Conservation (phyloP, 1,140 invertebrate species). For the Akabosia matsudoensis region DNA sequence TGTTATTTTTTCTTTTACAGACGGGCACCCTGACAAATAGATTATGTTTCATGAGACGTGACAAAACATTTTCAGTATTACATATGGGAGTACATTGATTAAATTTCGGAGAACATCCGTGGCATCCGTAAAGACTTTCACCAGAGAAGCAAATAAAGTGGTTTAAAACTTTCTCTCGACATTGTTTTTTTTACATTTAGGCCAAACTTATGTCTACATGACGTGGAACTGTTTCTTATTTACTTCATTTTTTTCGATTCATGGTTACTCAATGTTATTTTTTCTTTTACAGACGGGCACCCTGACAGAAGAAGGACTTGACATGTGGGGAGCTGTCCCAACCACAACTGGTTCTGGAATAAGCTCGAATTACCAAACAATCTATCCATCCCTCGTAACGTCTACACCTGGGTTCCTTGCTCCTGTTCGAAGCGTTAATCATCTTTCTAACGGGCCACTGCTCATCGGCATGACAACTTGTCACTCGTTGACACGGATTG, state of each 20-base stretch:
- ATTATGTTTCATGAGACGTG: too few relatives aligned
- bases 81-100: too few relatives aligned
- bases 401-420: constrained; percentile 45
- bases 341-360: constrained; percentile 53
- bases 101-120: too few relatives aligned
- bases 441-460: constrained; percentile 45
- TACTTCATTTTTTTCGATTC: not conserved
- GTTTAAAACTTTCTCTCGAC: too few relatives aligned
- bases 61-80: too few relatives aligned
- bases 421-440: constrained; percentile 48
- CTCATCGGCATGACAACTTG: constrained; percentile 69
- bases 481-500: constrained; percentile 77
- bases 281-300: constrained; percentile 72
- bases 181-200: too few relatives aligned
- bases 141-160: too few relatives aligned
- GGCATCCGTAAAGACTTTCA: too few relatives aligned
- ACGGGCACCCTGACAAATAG: constrained; percentile 94
- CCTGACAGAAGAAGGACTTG: constrained; percentile 87
- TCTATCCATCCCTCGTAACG: constrained; percentile 20
- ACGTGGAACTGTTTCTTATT: too few relatives aligned
- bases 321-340: constrained; percentile 83
- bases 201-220: too few relatives aligned
- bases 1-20: constrained; percentile 49
- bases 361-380: constrained; percentile 60
- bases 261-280: not conserved